These are phyloP conservation scores for Prosopocoilus inquinatus DNA, from an alignment of 2,888 invertebrate species.

Conservation along the genomic window DNA sequence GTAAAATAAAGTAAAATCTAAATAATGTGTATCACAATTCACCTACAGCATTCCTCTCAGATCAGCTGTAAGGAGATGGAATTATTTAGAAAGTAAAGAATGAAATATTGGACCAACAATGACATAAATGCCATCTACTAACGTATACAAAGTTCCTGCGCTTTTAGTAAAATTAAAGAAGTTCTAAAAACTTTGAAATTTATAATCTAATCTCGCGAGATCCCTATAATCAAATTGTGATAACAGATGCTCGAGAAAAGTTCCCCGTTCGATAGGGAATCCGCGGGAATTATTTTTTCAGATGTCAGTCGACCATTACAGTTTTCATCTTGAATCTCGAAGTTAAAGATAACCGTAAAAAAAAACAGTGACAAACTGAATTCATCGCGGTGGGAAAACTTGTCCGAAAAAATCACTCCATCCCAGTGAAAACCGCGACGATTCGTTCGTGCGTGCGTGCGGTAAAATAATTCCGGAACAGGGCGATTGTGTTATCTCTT, in stretches of 20 bases:
- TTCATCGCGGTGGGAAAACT: no score
- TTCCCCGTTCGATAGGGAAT: neutral
- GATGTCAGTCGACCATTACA: neutral
- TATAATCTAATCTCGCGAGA: neutral
- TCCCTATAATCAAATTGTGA: neutral
- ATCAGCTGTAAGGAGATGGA: no score
- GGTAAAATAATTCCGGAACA: slow-evolving; percentile 3
- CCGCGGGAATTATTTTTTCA: neutral
- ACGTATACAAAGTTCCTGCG: no score
- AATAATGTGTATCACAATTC: no score
- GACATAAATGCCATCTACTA: no score
- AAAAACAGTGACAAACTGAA: neutral
- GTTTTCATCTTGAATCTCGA: neutral
- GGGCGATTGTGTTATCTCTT: slow-evolving; percentile 3
- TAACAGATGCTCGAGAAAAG: neutral
- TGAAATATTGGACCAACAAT: no score
- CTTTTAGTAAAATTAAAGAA: neutral
- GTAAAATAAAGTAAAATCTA: no score
- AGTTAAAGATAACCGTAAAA: neutral
- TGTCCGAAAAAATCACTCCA: neutral
- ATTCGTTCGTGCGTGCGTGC: neutral
- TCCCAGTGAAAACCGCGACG: neutral
- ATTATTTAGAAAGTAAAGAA: no score
- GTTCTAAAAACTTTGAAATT: neutral
- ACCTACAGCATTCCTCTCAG: no score